These are phyloP conservation scores for Pantherophis alleghaniensis DNA, from an alignment of 2,797 vertebrate genomes.

Conservation along the genomic window DNA sequence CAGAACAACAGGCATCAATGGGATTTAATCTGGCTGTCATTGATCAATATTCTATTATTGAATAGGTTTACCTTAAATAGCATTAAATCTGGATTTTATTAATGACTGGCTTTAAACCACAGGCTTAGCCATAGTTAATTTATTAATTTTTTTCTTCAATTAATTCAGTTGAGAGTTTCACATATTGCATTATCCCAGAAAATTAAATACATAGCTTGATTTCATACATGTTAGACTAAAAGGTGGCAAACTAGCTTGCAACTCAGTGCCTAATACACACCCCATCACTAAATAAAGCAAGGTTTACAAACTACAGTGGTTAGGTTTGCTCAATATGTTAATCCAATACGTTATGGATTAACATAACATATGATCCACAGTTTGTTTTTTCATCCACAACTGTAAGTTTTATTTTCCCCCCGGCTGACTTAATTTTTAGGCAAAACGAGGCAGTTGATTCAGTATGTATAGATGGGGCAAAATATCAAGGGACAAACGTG, in stretches of 20 bases:
- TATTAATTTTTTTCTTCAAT: background rate
- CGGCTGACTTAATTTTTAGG: background rate
- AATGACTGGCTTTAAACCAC: background rate
- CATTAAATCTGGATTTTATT: background rate
- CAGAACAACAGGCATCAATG: background rate
- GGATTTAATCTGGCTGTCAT: background rate
- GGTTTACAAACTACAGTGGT: background rate
- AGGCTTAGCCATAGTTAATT: background rate
- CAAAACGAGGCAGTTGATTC: background rate
- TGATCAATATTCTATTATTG: background rate
- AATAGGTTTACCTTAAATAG: background rate
- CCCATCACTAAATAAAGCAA: background rate
- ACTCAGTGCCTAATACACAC: background rate
- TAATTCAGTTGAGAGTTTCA: background rate
- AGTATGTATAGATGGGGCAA: background rate
- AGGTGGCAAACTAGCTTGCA: background rate
- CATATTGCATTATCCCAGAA: background rate
- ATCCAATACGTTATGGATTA: background rate
- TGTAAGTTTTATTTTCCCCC: background rate
- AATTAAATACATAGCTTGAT: background rate
- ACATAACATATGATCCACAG: background rate
- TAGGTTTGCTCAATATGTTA: background rate
- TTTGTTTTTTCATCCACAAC: background rate
- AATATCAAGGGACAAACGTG: background rate
- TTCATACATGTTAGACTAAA: background rate